A percentile compares a stretch with the other conserved stretches of the same genome.
These are phyloP conservation scores for Oryctolagus cuniculus DNA, from an alignment of 2,113 vertebrate species.

Conservation along the genomic window DNA sequence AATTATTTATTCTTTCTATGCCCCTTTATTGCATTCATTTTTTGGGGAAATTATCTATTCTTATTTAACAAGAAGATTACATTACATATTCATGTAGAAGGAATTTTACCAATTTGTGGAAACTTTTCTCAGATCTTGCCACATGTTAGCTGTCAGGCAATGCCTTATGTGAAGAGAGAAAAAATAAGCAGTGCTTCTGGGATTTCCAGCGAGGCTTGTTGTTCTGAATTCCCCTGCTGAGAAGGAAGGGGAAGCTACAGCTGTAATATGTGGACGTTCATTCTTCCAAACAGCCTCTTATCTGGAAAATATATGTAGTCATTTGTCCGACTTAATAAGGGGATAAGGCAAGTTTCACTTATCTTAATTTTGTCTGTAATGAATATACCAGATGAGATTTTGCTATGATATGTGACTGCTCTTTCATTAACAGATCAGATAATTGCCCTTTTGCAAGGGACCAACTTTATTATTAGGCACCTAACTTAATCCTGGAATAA, in stretches of 20 bases:
- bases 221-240: conserved; percentile 55
- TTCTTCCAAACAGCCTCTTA: conserved; percentile 73
- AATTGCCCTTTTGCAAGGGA: conserved; percentile 77
- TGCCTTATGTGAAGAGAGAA: conserved; percentile 67
- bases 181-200: conserved; percentile 64
- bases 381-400: conserved; percentile 75
- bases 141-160: conserved; percentile 75
- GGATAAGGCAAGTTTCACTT: conserved; percentile 78
- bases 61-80: conserved; percentile 78
- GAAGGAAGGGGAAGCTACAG: conserved; percentile 64
- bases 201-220: conserved; percentile 62
- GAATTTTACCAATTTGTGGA: conserved; percentile 80
- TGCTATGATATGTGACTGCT: conserved; percentile 80
- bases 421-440: conserved; percentile 80
- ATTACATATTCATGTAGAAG: conserved; percentile 77
- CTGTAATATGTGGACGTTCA: conserved; percentile 62
- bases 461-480: conserved; percentile 69
- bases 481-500: conserved; percentile 67
- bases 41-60: conserved; percentile 72
- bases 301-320: conserved; percentile 79
- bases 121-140: conserved; percentile 75
- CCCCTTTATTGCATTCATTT: conserved; percentile 79
- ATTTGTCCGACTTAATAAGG: conserved; percentile 79
- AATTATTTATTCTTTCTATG: conserved; percentile 83
- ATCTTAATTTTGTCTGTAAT: conserved; percentile 80